Conservation (phyloP, 2,797 vertebrate genomes). For the Notolepis coatsorum region DNA sequence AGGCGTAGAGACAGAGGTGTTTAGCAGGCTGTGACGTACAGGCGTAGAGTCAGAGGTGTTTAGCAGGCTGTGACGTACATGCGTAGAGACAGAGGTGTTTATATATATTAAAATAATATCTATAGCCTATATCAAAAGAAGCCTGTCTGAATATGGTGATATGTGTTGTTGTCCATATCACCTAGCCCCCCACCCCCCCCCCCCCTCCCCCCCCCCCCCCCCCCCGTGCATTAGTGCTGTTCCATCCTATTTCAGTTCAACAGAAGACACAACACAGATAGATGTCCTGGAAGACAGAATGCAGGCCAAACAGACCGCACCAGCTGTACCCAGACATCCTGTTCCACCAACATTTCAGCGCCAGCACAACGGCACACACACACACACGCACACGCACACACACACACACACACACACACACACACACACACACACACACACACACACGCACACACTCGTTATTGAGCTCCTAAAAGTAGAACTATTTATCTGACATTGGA, state of each 20-base stretch:
- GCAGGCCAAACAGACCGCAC: conserved; percentile 12
- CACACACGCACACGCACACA: neutral
- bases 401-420: conserved; percentile 2
- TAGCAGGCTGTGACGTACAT: too few species aligned
- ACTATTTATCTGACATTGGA: conserved; percentile 1
- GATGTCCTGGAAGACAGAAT: conserved; percentile 1
- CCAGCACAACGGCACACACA: neutral
- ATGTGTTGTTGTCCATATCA: neutral
- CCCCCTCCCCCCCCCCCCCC: neutral
- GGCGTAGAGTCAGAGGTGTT: too few species aligned
- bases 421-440: neutral
- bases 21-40: too few species aligned
- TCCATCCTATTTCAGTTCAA: conserved; percentile 57
- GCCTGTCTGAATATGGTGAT: too few species aligned
- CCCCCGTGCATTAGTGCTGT: conserved; percentile 42
- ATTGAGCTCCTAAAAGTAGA: neutral
- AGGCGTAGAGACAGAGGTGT: too few species aligned
- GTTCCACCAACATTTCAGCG: neutral
- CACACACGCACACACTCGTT: neutral
- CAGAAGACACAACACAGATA: conserved; percentile 12
- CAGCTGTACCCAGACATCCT: conserved; percentile 19
- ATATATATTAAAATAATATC: too few species aligned
- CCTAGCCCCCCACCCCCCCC: too few species aligned
- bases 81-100: too few species aligned
- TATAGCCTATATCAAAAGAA: too few species aligned